Conservation (phyloP, 2,888 invertebrate genomes). For the Emmelina monodactyla region DNA sequence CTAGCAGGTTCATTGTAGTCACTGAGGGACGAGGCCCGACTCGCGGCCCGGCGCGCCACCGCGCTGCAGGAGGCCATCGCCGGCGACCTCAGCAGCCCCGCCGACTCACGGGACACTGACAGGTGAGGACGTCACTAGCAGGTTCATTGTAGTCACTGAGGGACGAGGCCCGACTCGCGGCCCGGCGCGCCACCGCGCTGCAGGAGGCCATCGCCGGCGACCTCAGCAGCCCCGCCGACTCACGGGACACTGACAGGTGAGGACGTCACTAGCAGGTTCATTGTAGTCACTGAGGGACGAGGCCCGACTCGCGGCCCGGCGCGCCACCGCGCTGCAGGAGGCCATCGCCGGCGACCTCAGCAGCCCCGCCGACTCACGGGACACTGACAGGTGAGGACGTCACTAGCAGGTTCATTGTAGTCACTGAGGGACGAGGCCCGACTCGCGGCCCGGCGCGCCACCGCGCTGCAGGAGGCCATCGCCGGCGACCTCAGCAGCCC, state of each 20-base stretch:
- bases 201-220: constrained; percentile 93
- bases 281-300: constrained; percentile 73
- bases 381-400: constrained; percentile 68
- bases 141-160: constrained; percentile 46
- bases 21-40: constrained; percentile 79
- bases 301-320: constrained; percentile 85
- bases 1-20: not conserved
- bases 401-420: no score
- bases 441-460: no score
- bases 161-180: constrained; percentile 86
- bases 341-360: constrained; percentile 89
- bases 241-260: constrained; percentile 67
- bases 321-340: constrained; percentile 91
- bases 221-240: constrained; percentile 72
- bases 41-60: constrained; percentile 90
- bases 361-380: constrained; percentile 66
- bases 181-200: constrained; percentile 89
- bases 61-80: constrained; percentile 93
- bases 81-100: constrained; percentile 79
- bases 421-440: no score
- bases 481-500: no score
- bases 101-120: constrained; percentile 66
- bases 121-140: constrained; percentile 41
- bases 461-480: no score
- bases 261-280: not conserved